These are phyloP conservation scores for Bombyx mandarina DNA, from an alignment of 1,140 invertebrate genomes.

Conservation along the genomic window DNA sequence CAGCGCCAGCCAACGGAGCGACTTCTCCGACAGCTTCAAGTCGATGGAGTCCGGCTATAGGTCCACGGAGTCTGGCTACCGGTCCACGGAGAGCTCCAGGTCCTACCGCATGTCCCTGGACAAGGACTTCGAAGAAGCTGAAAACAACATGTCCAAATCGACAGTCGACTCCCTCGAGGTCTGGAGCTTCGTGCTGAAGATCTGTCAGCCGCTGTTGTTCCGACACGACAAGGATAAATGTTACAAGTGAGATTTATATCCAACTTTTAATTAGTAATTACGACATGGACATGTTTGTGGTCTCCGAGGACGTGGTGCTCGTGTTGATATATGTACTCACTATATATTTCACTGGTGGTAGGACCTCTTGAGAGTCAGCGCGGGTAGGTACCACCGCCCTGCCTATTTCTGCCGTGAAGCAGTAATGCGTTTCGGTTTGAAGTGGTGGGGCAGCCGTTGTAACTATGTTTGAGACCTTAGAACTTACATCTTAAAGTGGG, in stretches of 20 bases:
- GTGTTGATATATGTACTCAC: too few relatives aligned
- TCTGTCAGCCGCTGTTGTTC: constrained; percentile 59
- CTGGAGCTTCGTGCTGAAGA: constrained; percentile 59
- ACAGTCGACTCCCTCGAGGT: constrained; percentile 51
- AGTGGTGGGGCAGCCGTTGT: too few relatives aligned
- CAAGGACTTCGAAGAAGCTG: constrained; percentile 32
- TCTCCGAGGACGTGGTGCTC: too few relatives aligned
- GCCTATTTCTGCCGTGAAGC: too few relatives aligned
- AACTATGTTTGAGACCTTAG: too few relatives aligned
- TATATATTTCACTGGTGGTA: too few relatives aligned
- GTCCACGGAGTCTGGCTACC: constrained; percentile 37
- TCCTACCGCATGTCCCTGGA: constrained; percentile 29
- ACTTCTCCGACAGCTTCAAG: constrained; percentile 24
- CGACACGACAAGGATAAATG: constrained; percentile 59
- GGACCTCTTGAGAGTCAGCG: too few relatives aligned
- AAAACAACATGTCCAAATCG: constrained; percentile 30
- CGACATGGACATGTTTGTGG: too few relatives aligned
- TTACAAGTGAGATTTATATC: constrained; percentile 40
- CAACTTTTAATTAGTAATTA: too few relatives aligned
- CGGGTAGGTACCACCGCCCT: too few relatives aligned
- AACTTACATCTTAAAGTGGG: too few relatives aligned
- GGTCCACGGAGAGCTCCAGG: constrained; percentile 19
- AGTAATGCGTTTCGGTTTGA: too few relatives aligned
- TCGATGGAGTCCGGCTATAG: constrained; percentile 40
- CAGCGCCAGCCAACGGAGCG: constrained; percentile 23